Percentiles rank a stretch among this genome's conserved stretches.
Evolutionary conservation across 2,888 invertebrate genomes (phyloP).

Genomic region (Zonitis immaculata): DNA sequence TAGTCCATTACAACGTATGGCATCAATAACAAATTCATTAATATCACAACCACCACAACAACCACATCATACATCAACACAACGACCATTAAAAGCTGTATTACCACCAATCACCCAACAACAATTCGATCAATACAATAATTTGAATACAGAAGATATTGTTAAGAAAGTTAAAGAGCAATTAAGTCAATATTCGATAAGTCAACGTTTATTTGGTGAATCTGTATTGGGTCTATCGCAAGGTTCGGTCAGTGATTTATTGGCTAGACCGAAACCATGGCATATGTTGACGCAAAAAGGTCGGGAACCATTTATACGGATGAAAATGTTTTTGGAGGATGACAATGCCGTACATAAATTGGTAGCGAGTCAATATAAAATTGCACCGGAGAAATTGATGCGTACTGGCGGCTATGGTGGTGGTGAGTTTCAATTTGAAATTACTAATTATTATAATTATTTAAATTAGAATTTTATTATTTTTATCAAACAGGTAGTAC

Average conservation of each 20-base stretch:
- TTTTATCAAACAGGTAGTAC: constrained; percentile 46
- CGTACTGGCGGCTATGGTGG: constrained; percentile 91
- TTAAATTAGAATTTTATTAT: constrained; percentile 6
- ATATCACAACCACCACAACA: constrained; percentile 87
- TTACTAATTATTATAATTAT: constrained; percentile 7
- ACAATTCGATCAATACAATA: constrained; percentile 97
- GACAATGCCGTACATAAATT: constrained; percentile 93
- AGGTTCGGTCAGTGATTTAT: constrained; percentile 94
- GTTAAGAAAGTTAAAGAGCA: constrained; percentile 95
- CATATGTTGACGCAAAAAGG: constrained; percentile 98
- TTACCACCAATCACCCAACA: constrained; percentile 98
- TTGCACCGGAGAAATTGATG: constrained; percentile 96
- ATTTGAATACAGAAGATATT: constrained; percentile 97
- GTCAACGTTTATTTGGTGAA: constrained; percentile 97
- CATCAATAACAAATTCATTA: constrained; percentile 94
- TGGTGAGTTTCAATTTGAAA: constrained; percentile 55
- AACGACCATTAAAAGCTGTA: constrained; percentile 91
- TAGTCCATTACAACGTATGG: constrained; percentile 95
- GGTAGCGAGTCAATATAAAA: constrained; percentile 96
- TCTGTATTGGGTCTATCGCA: constrained; percentile 95
- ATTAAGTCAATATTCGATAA: constrained; percentile 92
- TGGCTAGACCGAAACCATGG: constrained; percentile 98
- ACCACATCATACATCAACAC: constrained; percentile 76
- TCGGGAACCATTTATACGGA: constrained; percentile 92
- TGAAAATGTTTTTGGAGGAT: constrained; percentile 97